Base-by-base conservation (phyloP, 2,888 invertebrate genomes). In the Octonoba sinensis region DNA sequence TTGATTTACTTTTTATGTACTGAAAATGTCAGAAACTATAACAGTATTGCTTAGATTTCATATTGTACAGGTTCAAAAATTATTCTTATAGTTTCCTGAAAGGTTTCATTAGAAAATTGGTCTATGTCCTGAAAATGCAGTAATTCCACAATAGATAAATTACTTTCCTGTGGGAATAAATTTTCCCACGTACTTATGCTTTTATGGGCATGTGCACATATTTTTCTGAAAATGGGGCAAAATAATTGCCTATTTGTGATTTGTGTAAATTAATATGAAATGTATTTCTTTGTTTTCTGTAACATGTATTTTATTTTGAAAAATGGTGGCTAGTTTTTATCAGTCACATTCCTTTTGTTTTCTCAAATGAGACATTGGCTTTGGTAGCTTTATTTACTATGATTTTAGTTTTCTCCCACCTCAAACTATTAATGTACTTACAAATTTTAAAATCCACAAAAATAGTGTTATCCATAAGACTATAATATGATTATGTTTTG, bases 261-360 rank as follows among this genome's bases (percentile, higher is more conserved):
- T 6, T 36, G 8, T 36, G 36, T 36, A 11, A 36, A 36, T 11
- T 36, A 36, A 36, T 36, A 36, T 36, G 11, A 36, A 36, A 36
- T 36, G 36, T 36, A 36, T 36, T 4, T 36, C 36, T 36, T 27
- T 78, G 62, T 78, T 77, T 62, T 54, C 20, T 76, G 70, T 71
- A 78, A 78, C 65, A 77, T 15, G 62, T 77, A 71, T 70, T 72
- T 72, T 60, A 49, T 72, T 72, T 72, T 16, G 24, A 51, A 51
- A 65, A 67, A 67, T 67, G 49, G 24, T 65, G 70, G 54, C 18
- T 64, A 44, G 57, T 24, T 57, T 16, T 64, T 62, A 54, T 49
- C 54, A 66, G 51, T 49, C 44, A 51, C 54, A 22, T 74, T 36
- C 24, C 64, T 64, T 77, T 62, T 27, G 20, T 77, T 49, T 57